These are phyloP conservation scores for Sinonovacula constricta DNA, from an alignment of 1,140 invertebrate species.

Conservation along the genomic window DNA sequence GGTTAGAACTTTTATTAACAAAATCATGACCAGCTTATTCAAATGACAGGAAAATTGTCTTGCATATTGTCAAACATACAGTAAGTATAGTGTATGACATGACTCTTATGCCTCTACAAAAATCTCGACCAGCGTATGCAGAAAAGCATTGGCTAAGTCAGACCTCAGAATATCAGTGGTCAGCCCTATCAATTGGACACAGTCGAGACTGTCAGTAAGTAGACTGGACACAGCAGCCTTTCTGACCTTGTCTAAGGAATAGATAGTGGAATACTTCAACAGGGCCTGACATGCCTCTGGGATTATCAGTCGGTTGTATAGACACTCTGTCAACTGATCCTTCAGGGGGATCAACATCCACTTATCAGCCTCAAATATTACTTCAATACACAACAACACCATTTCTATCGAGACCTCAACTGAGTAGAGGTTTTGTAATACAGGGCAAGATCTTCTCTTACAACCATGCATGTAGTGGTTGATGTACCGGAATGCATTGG, in stretches of 20 bases:
- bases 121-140: conserved; percentile 20
- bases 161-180: conserved; percentile 16
- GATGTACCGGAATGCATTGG: conserved; percentile 52
- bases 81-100: too few species aligned
- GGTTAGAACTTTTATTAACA: too few species aligned
- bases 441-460: conserved; percentile 19
- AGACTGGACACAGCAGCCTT: conserved; percentile 17
- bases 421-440: conserved; percentile 14
- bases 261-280: conserved; percentile 20
- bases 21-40: too few species aligned
- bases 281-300: conserved; percentile 8
- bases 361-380: conserved; percentile 23
- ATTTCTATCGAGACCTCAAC: neutral
- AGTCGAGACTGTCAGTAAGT: conserved; percentile 16
- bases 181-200: neutral
- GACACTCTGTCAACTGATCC: neutral
- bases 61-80: too few species aligned
- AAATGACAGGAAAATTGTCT: too few species aligned
- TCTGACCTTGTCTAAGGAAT: conserved; percentile 2
- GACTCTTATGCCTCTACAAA: too few species aligned
- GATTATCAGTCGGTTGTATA: conserved; percentile 6
- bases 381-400: conserved; percentile 1
- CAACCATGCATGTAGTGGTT: conserved; percentile 64
- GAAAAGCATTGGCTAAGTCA: conserved; percentile 22
- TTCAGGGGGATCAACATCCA: conserved; percentile 20